phyloP scores from a whole-genome alignment of 2,113 vertebrate species.

The Ciconia maguari region DNA sequence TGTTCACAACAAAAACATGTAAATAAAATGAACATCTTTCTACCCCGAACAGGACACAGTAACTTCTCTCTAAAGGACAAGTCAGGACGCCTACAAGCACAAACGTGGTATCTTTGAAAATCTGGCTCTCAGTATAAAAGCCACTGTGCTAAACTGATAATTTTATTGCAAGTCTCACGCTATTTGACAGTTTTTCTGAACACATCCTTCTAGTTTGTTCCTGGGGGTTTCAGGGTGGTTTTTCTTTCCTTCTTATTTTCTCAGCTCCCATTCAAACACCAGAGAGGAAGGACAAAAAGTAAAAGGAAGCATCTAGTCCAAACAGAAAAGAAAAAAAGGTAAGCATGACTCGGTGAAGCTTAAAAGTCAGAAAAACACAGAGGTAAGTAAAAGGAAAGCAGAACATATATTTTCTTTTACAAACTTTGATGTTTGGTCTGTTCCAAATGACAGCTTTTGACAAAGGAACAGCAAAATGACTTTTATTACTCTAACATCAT shows the following conservation, averaged over 20 bases:
- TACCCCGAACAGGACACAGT: not conserved
- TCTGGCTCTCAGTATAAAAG: not conserved
- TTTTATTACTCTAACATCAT: not conserved
- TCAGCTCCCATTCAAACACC: not conserved
- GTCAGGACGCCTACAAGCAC: not conserved
- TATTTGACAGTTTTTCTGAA: not conserved
- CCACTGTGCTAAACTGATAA: not conserved
- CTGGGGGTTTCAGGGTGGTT: rapidly evolving
- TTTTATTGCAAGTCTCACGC: not conserved
- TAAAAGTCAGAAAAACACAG: not conserved
- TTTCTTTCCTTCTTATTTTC: not conserved
- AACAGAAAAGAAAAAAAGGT: not conserved
- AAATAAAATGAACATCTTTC: not conserved
- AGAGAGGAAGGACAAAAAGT: not conserved
- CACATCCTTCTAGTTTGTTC: not conserved
- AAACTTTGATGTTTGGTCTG: not conserved
- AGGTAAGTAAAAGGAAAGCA: not conserved
- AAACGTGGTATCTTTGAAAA: not conserved
- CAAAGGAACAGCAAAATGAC: not conserved
- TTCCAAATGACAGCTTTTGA: not conserved
- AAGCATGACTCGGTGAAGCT: not conserved
- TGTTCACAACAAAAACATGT: not conserved
- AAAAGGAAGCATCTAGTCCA: not conserved
- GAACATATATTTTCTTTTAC: not conserved
- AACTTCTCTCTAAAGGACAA: not conserved